A percentile compares a stretch with the other conserved stretches of the same genome.
Conservation (phyloP, 92 coral and sea anemone species). For the Phenganax stokvisi region DNA sequence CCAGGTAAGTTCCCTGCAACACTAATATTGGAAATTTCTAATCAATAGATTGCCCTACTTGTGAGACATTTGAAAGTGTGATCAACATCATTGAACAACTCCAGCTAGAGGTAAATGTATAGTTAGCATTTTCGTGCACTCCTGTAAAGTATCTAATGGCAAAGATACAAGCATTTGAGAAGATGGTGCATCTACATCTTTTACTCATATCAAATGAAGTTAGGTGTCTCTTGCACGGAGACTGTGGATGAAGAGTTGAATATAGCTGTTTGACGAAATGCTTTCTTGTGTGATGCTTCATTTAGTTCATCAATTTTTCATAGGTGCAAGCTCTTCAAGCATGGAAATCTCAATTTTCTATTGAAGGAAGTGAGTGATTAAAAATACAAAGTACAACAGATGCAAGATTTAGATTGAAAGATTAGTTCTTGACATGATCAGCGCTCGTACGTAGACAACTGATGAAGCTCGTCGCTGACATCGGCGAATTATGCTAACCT, state of each 20-base stretch:
- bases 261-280: not conserved
- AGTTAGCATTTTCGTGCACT: not conserved
- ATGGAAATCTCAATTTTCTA: constrained; percentile 1
- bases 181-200: no score
- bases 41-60: constrained; percentile 70
- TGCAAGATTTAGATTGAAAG: no score
- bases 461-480: no score
- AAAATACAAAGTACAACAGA: no score
- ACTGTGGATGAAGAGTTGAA: not conserved
- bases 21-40: not conserved
- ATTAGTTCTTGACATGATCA: no score
- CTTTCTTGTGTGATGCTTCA: not conserved
- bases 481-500: no score
- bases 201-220: not conserved
- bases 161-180: no score
- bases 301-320: not conserved
- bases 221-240: not conserved
- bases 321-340: constrained; percentile 26
- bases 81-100: constrained; percentile 56
- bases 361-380: not conserved
- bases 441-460: no score
- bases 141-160: not conserved
- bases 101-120: constrained; percentile 57
- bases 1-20: not conserved
- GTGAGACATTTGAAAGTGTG: constrained; percentile 68